phyloP scores from a whole-genome alignment of 2,113 vertebrate species.

The Globicephala melas region DNA sequence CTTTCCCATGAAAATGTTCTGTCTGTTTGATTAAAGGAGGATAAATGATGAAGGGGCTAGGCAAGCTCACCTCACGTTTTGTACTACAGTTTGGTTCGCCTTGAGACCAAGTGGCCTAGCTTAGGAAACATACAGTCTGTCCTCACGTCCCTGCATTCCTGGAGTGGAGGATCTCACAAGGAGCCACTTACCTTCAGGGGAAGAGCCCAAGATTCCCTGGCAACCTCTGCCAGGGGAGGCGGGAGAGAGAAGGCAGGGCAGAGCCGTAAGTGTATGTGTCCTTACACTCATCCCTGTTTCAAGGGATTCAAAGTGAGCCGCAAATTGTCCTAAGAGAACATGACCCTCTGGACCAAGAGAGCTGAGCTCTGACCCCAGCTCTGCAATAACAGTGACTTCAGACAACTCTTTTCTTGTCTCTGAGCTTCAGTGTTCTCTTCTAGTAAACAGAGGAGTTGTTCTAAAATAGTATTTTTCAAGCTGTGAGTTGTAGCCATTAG shows the following conservation, averaged over 20 bases:
- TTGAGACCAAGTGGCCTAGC: conserved; percentile 37
- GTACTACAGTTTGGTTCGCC: conserved; percentile 20
- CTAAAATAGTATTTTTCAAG: neutral
- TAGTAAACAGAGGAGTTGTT: neutral
- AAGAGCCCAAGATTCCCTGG: neutral
- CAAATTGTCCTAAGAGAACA: neutral
- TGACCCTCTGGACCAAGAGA: neutral
- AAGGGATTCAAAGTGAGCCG: neutral
- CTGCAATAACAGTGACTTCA: neutral
- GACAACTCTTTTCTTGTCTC: neutral
- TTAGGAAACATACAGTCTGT: conserved; percentile 24
- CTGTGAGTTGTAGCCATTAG: neutral
- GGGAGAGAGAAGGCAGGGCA: neutral
- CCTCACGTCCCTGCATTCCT: conserved; percentile 18
- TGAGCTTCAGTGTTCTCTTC: neutral
- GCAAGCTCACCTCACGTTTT: conserved; percentile 62
- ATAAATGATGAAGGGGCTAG: conserved; percentile 67
- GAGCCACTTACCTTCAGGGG: neutral
- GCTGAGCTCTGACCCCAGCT: neutral
- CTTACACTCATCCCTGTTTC: neutral
- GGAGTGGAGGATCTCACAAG: neutral
- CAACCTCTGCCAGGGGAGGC: neutral
- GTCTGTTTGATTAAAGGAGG: conserved; percentile 77
- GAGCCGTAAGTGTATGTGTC: rapidly evolving
- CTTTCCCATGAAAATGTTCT: conserved; percentile 73